These are phyloP conservation scores for Chrysotoxum bicinctum DNA, from an alignment of 2,888 invertebrate species.

Conservation along the genomic window DNA sequence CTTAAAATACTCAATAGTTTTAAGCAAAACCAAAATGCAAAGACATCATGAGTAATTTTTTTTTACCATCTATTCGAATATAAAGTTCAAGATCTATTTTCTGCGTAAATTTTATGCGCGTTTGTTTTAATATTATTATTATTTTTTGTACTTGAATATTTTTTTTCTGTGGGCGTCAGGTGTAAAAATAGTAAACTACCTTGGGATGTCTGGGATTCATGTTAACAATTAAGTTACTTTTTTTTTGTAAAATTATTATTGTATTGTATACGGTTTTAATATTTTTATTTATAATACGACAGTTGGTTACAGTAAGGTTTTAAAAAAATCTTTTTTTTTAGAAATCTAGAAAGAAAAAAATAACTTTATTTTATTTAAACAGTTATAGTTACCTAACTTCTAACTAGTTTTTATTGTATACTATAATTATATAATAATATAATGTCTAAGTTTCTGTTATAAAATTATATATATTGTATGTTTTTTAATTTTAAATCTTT, in stretches of 20 bases:
- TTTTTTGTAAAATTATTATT: slow-evolving; percentile 68
- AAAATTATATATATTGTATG: slow-evolving; percentile 55
- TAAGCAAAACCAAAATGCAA: slow-evolving; percentile 53
- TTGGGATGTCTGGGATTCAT: slow-evolving; percentile 66
- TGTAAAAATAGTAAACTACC: slow-evolving; percentile 74
- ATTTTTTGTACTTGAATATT: slow-evolving; percentile 69
- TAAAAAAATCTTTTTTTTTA: slow-evolving; percentile 11
- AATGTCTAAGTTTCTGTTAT: slow-evolving; percentile 53
- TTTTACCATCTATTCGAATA: slow-evolving; percentile 50
- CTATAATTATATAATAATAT: slow-evolving; percentile 34
- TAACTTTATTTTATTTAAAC: slow-evolving; percentile 33
- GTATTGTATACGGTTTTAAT: slow-evolving; percentile 76
- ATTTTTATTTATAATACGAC: slow-evolving; percentile 36
- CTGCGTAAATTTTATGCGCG: slow-evolving; percentile 43
- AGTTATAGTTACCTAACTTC: slow-evolving; percentile 46
- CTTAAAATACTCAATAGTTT: slow-evolving; percentile 27
- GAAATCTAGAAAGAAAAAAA: slow-evolving; percentile 2
- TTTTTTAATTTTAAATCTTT: slow-evolving; percentile 40
- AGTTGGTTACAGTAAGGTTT: slow-evolving; percentile 34
- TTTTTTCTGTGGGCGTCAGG: slow-evolving; percentile 71
- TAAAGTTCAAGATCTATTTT: slow-evolving; percentile 56
- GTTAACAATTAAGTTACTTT: slow-evolving; percentile 74
- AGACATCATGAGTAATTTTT: slow-evolving; percentile 20
- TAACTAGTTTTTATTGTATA: slow-evolving; percentile 59
- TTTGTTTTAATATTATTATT: slow-evolving; percentile 12